phyloP scores from a whole-genome alignment of 2,113 vertebrate species.

The Limanda limanda region DNA sequence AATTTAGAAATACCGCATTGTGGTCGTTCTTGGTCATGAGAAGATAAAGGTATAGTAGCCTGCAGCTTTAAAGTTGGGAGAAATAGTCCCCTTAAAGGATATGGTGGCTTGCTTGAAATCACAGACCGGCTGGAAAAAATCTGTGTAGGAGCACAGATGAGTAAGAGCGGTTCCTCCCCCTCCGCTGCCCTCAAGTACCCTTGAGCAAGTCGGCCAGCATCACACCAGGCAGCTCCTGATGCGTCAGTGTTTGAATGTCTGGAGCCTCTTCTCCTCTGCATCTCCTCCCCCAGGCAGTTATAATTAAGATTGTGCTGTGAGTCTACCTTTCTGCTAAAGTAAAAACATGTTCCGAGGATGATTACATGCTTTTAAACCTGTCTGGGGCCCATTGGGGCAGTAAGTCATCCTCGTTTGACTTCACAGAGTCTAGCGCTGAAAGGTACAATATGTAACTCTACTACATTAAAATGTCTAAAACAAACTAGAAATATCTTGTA shows the following conservation, averaged over 20 bases:
- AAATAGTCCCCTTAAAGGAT: constrained; percentile 22
- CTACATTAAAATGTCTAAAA: no score
- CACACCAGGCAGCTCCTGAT: constrained; percentile 41
- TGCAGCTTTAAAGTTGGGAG: constrained; percentile 19
- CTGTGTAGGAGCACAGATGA: constrained; percentile 65
- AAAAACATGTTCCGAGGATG: constrained; percentile 43
- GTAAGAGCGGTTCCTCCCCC: constrained; percentile 59
- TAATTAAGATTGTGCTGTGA: constrained; percentile 46
- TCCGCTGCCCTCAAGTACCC: constrained; percentile 53
- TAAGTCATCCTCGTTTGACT: constrained; percentile 36
- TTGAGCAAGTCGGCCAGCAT: constrained; percentile 50
- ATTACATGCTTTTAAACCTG: constrained; percentile 27
- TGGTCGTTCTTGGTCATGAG: not conserved
- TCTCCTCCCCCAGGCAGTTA: constrained; percentile 48
- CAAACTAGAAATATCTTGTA: no score
- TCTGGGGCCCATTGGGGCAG: constrained; percentile 3
- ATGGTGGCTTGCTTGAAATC: constrained; percentile 30
- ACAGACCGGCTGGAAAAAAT: constrained; percentile 30
- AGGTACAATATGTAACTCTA: not conserved
- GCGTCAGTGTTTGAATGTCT: constrained; percentile 52
- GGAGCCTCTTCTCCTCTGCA: constrained; percentile 43
- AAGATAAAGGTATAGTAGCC: constrained; percentile 11
- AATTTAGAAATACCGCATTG: not conserved
- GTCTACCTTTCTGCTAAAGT: constrained; percentile 41
- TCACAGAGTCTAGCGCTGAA: constrained; percentile 14